Evolutionary conservation across 2,113 vertebrate species (phyloP), one percentile per base, ranked within the genome.

Genomic region (Genyomyrus donnyi): DNA sequence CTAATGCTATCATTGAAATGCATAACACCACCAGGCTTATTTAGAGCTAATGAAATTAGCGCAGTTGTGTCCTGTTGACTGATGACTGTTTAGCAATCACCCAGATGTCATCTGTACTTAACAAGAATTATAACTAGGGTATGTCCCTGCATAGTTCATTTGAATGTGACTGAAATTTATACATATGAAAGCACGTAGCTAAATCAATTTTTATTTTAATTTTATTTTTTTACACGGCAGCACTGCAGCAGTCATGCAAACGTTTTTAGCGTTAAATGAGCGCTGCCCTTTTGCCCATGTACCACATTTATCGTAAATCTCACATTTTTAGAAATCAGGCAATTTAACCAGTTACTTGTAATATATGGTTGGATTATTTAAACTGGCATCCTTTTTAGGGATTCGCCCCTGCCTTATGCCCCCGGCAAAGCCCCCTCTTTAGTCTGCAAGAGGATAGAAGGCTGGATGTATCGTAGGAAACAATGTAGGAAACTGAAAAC

Each of bases 31-130:
- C 89, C 66, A 89, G 91, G 92, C 92, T 92, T 93, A 92, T 93
- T 93, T 93, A 92, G 58, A 31, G 77, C 89, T 93, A 94, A 93
- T 93, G 90, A 94, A 93, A 93, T 93, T 92, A 93, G 87, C 46
- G n/a, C 77, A 90, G 90, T 91, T 91, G 91, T 92, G 92, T 94
- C 92, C 91, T 92, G 88, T 93, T 94, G 92, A 93, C 87, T 91
- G 90, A 91, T 91, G 93, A 93, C 91, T 92, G 91, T 92, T 92
- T 92, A 92, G 91, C 90, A 93, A 93, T 92, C 91, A 90, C 90
- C 90, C 91, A 92, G 92, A 92, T 93, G 92, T 91, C 77, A 90
- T 85, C 80, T 87, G 90, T 62, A 88, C 90, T 91, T 90, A 90
- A 91, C 70, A 88, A 46, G 92, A 92, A 92, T 92, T 90, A 70